phyloP scores from a whole-genome alignment of 1,140 invertebrate genomes.

The Papilio machaon region DNA sequence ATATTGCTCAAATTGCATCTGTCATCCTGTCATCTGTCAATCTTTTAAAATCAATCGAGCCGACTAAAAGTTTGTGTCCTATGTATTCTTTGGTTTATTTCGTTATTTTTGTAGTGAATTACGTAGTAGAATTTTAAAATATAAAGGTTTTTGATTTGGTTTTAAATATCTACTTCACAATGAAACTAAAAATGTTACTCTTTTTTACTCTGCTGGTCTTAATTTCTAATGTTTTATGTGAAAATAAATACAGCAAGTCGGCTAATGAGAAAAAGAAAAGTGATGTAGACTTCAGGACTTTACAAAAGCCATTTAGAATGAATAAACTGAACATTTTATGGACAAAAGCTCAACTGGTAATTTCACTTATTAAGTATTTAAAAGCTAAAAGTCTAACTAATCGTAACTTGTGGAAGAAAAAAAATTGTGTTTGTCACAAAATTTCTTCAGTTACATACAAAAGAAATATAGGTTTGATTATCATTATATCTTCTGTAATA shows the following conservation, averaged over 20 bases:
- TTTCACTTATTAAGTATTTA: slow-evolving; percentile 3
- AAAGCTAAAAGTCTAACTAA: background rate
- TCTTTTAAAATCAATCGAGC: background rate
- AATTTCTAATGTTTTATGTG: slow-evolving; percentile 53
- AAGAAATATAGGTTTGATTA: too few relatives aligned
- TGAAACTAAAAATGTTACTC: background rate
- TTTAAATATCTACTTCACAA: background rate
- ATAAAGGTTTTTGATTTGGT: background rate
- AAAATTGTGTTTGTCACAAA: too few relatives aligned
- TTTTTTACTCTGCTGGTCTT: slow-evolving; percentile 40
- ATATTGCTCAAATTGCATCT: background rate
- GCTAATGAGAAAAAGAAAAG: slow-evolving; percentile 81
- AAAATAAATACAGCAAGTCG: slow-evolving; percentile 84
- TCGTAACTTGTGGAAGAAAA: too few relatives aligned
- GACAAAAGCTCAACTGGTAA: slow-evolving; percentile 91
- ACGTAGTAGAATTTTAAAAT: background rate
- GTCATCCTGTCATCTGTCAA: background rate
- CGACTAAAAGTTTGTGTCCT: background rate
- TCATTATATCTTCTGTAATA: too few relatives aligned
- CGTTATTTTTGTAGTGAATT: background rate
- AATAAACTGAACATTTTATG: slow-evolving; percentile 92
- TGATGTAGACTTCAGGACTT: slow-evolving; percentile 81
- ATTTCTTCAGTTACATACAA: too few relatives aligned
- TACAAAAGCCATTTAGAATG: slow-evolving; percentile 92
- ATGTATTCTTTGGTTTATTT: background rate